Base-by-base conservation (phyloP, 2,797 vertebrate species). In the Lacerta bilineata region DNA sequence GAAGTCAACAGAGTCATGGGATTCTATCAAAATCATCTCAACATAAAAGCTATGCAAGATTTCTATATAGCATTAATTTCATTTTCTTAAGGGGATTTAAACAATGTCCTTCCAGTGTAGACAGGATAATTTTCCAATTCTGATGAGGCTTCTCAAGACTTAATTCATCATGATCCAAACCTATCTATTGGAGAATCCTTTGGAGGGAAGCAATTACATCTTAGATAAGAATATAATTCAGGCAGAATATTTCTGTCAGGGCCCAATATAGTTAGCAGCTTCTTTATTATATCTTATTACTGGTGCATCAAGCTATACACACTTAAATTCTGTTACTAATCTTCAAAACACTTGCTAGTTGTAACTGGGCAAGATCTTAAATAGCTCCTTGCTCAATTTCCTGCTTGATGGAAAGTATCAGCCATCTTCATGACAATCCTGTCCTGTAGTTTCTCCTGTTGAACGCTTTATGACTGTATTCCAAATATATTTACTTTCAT, bases 401-500 rank as follows among this genome's bases (percentile, higher is more conserved):
- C 36, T 71, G 27, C 9, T 69, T 84, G 50, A 80, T 74, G 23
- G n/a, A 59, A 64, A 85, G 46, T 39, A n/a, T 61, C 66, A 80
- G 23, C 39, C 77, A 64, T 23, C 39, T 80, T 46, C 68, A 64
- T 25, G 23, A 29, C 39, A 84, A 27, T 36, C 15, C 11, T 80
- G 41, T 55, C 39, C 27, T 80, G 46, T 39, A 8, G 46, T 55
- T 15, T 64, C 29, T 69, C 25, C 78, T 84, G 68, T 72, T 6
- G 43, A 15, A 13, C 75, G 9, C 5, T 71, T 61, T 27, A 59
- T 7, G 74, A 74, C 80, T 0, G 1, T 17, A 83, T 72, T 5
- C 80, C 43, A 79, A 33, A 46, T 92, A 46, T 86, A 7, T 61
- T 61, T 23, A 61, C 69, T 80, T 82, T 89, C 25, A 75, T 17